Conservation (phyloP, 2,797 vertebrate species). For the Sebastolobus altivelis region DNA sequence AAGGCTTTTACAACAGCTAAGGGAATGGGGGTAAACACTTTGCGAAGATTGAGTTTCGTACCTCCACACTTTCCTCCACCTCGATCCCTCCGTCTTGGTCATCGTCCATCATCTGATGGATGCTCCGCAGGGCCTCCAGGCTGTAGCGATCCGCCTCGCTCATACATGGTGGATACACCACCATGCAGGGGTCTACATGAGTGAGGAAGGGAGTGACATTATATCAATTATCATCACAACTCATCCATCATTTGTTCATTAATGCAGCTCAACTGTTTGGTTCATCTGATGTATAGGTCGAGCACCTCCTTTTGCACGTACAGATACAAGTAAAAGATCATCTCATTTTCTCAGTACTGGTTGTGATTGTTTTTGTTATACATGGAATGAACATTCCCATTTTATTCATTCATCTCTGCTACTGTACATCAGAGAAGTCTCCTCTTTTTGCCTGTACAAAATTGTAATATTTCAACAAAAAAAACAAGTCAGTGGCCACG, state of each 20-base stretch:
- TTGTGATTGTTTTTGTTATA: not conserved
- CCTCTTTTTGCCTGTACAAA: not conserved
- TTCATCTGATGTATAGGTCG: not conserved
- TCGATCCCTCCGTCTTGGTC: slow-evolving; percentile 88
- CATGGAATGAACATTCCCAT: not conserved
- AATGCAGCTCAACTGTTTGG: not conserved
- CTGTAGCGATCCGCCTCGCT: slow-evolving; percentile 94
- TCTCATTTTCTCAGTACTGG: not conserved
- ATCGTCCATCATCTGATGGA: slow-evolving; percentile 90
- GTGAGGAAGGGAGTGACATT: slow-evolving; percentile 14
- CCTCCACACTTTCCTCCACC: slow-evolving; percentile 88
- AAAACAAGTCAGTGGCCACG: not conserved
- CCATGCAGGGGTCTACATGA: slow-evolving; percentile 89
- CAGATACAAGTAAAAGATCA: not conserved
- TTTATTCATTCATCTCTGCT: not conserved
- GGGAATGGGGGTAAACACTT: not conserved
- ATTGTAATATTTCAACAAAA: not conserved
- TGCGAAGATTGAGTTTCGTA: slow-evolving; percentile 46
- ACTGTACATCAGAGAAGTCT: not conserved
- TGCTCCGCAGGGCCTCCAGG: slow-evolving; percentile 93
- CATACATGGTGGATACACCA: slow-evolving; percentile 90
- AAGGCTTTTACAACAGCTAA: not conserved
- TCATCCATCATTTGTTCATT: not conserved
- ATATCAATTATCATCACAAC: not conserved
- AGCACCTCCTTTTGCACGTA: not conserved